These are phyloP conservation scores for Mechanitis mazaeus DNA, from an alignment of 2,888 invertebrate genomes.

Conservation along the genomic window DNA sequence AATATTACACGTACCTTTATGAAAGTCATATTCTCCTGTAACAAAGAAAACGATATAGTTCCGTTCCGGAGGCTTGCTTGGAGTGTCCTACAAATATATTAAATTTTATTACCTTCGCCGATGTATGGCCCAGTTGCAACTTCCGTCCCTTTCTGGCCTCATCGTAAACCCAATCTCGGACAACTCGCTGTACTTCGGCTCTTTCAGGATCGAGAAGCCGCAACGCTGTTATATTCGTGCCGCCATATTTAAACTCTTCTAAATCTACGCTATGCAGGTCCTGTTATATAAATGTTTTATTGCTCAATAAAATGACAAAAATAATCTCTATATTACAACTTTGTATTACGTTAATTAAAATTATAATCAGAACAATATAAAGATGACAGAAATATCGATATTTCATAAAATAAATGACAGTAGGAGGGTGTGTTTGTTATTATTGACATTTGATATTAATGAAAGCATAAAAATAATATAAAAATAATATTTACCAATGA, in stretches of 20 bases:
- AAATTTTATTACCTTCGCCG: slow-evolving; percentile 68
- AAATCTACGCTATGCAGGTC: slow-evolving; percentile 94
- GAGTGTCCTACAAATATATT: slow-evolving; percentile 25
- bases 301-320: background rate
- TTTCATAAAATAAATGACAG: too few species aligned
- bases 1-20: slow-evolving; percentile 77
- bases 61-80: slow-evolving; percentile 13
- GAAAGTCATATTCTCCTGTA: slow-evolving; percentile 82
- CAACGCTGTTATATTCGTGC: slow-evolving; percentile 96
- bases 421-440: too few species aligned
- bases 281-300: slow-evolving; percentile 55
- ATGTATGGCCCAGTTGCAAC: slow-evolving; percentile 76
- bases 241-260: slow-evolving; percentile 95
- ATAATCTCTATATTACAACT: too few species aligned
- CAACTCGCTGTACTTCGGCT: slow-evolving; percentile 85
- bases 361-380: too few species aligned
- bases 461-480: too few species aligned
- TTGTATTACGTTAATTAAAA: too few species aligned
- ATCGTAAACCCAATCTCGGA: slow-evolving; percentile 87
- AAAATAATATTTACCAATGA: slow-evolving; percentile 79
- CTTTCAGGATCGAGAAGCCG: slow-evolving; percentile 91
- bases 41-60: slow-evolving; percentile 32
- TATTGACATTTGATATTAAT: too few species aligned
- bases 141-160: slow-evolving; percentile 82
- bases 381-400: too few species aligned